Evolutionary conservation across 2,888 invertebrate genomes (phyloP), one percentile per base, ranked within the genome.

Genomic region (Idaea biselata): DNA sequence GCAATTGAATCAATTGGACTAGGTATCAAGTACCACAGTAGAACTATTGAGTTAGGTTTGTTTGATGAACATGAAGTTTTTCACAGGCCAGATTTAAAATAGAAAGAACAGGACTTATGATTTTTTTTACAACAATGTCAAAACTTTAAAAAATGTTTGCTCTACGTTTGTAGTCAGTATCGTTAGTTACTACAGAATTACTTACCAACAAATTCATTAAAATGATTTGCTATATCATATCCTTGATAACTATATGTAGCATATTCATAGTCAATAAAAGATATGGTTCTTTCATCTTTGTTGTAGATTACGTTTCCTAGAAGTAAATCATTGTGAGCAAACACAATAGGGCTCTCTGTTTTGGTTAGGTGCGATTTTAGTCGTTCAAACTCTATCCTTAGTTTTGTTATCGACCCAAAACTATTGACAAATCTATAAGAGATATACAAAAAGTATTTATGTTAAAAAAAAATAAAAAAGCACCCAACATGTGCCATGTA

Each of bases 261-360:
- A 89, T 99, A 99, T 89, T 99, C 99, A 87, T 97, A 99, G 91
- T 99, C 99, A 79, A 99, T 99, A 86, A 99, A 99, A 59, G 96
- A 95, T 58, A 99, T 95, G 64, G 90, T 93, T 73, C 94, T 93
- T 73, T 94, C 89, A 64, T 89, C 87, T 81, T 95, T 91, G 80
- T 97, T 95, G 89, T 96, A 96, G 75, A 99, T 95, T 69, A 99
- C 95, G 92, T 99, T 99, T 79, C 96, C 97, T 80, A 99, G 94
- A 78, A 99, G 94, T 71, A 99, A 94, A 94, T 99, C 99, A 93
- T 99, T 99, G 93, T 99, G 99, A 86, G 97, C 96, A 93, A 99
- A 99, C 66, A 98, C 99, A 70, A 98, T 87, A 55, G 97, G 96
- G 93, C 95, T 97, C 73, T 94, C 89, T 58, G 95, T 86, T 78